These are phyloP conservation scores for Rhynchophorus ferrugineus DNA, from an alignment of 1,140 invertebrate species.

Conservation along the genomic window DNA sequence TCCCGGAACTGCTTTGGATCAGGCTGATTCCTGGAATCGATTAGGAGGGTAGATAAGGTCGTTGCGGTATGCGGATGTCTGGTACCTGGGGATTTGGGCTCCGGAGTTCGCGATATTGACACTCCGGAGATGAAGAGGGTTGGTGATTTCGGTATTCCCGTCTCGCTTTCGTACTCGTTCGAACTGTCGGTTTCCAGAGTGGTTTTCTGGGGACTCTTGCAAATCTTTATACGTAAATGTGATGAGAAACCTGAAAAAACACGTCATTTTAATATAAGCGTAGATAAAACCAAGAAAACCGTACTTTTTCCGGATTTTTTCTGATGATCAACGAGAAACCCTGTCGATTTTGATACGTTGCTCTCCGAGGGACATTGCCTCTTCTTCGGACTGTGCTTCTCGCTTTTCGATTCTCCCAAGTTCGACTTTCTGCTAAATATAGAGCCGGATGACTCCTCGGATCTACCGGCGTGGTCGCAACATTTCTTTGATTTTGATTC, in stretches of 20 bases:
- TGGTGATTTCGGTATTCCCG: conserved; percentile 52
- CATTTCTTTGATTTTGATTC: conserved; percentile 30
- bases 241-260: conserved; percentile 20
- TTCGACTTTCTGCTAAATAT: conserved; percentile 15
- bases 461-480: conserved; percentile 21
- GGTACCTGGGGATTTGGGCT: conserved; percentile 43
- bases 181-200: conserved; percentile 46
- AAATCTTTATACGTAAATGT: conserved; percentile 39
- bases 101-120: conserved; percentile 50
- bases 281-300: neutral
- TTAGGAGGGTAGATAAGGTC: too few relatives aligned
- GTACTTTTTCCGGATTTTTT: conserved; percentile 24
- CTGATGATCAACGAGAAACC: conserved; percentile 33
- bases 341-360: conserved; percentile 37
- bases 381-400: conserved; percentile 36
- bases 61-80: too few relatives aligned
- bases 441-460: neutral
- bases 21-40: conserved; percentile 28
- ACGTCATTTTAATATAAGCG: neutral
- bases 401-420: conserved; percentile 27
- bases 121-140: conserved; percentile 54
- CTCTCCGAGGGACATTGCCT: conserved; percentile 22
- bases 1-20: conserved; percentile 30
- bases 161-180: conserved; percentile 51
- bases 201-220: conserved; percentile 26